phyloP scores from a whole-genome alignment of 2,888 invertebrate genomes.

The Platerodrilus igneus region DNA sequence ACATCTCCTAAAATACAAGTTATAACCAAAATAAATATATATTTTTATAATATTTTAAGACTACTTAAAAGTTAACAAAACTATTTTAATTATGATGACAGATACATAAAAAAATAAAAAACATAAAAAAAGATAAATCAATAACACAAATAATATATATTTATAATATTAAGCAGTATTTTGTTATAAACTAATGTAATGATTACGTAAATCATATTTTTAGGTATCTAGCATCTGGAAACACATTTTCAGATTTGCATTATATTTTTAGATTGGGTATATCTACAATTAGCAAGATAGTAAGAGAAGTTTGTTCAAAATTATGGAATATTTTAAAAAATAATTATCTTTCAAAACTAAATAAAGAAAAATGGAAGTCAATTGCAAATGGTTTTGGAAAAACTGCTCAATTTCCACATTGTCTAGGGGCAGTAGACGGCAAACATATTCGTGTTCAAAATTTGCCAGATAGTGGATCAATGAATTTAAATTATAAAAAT shows the following conservation, averaged over 20 bases:
- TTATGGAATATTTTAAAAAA: constrained; percentile 16
- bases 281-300: constrained; percentile 29
- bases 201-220: constrained; percentile 16
- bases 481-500: constrained; percentile 31
- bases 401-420: constrained; percentile 22
- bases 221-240: constrained; percentile 29
- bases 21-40: too few species aligned
- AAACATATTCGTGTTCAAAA: constrained; percentile 32
- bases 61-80: too few species aligned
- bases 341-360: constrained; percentile 27
- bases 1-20: too few species aligned
- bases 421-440: constrained; percentile 33
- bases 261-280: constrained; percentile 30
- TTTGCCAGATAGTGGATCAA: constrained; percentile 27
- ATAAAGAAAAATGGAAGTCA: constrained; percentile 21
- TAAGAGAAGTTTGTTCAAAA: constrained; percentile 24
- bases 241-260: constrained; percentile 31
- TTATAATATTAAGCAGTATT: too few species aligned
- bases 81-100: too few species aligned
- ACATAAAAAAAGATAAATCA: too few species aligned
- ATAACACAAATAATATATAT: too few species aligned
- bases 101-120: too few species aligned
- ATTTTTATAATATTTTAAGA: too few species aligned
- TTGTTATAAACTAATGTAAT: too few species aligned
- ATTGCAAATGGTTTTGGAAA: constrained; percentile 25